Evolutionary conservation across 2,113 vertebrate species (phyloP).

Genomic region (Ctenomys sociabilis): DNA sequence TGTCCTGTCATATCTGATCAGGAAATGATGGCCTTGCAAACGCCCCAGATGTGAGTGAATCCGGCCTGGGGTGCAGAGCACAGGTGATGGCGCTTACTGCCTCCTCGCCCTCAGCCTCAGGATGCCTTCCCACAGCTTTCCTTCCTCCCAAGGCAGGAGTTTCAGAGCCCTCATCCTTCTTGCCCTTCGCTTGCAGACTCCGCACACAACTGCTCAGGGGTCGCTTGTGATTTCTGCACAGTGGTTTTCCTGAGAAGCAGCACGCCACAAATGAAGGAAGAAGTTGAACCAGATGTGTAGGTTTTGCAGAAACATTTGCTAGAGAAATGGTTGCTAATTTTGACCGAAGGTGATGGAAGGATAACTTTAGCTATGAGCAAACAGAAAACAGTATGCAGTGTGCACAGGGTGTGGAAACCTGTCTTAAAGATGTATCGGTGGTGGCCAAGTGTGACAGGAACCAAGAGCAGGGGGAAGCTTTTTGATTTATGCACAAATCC

Average conservation of each 20-base stretch:
- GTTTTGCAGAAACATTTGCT: conserved; percentile 2
- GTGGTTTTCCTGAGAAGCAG: neutral
- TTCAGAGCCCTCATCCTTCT: neutral
- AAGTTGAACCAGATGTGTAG: neutral
- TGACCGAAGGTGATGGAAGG: neutral
- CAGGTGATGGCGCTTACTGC: too few species aligned
- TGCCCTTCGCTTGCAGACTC: neutral
- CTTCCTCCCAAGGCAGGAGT: neutral
- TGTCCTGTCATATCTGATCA: neutral
- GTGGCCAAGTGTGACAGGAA: accelerated
- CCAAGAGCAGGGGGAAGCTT: neutral
- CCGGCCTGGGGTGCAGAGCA: neutral
- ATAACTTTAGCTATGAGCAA: neutral
- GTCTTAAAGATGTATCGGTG: neutral
- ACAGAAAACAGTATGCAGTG: neutral
- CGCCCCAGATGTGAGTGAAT: neutral
- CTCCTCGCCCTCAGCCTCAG: neutral
- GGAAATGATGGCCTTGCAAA: neutral
- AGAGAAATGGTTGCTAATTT: neutral
- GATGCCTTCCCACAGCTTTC: neutral
- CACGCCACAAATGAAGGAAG: neutral
- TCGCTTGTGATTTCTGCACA: neutral
- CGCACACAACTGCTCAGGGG: neutral
- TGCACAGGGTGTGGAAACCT: neutral
- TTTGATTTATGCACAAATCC: neutral